Evolutionary conservation across 2,888 invertebrate species (phyloP).

Genomic region (Tromatobia lineatoria): DNA sequence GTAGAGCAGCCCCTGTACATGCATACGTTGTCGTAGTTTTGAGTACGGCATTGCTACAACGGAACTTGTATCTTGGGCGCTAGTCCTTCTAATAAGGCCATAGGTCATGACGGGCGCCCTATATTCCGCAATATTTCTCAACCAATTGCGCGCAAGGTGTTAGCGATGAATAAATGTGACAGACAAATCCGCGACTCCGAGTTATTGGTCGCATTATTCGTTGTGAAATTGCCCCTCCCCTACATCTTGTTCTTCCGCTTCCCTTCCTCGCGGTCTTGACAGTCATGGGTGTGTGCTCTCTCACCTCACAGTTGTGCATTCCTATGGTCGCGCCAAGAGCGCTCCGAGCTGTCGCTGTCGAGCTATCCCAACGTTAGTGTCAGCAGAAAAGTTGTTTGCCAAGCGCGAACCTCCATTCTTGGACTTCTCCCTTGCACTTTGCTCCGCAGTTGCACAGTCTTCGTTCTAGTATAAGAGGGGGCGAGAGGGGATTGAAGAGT

Average conservation of each 20-base stretch:
- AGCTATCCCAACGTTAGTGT: conserved; percentile 56
- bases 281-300: neutral
- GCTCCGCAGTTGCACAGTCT: neutral
- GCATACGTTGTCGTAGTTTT: neutral
- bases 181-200: conserved; percentile 73
- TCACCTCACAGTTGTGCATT: conserved; percentile 33
- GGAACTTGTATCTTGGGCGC: neutral
- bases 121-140: conserved; percentile 77
- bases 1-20: too few species aligned
- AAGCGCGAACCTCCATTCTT: conserved; percentile 21
- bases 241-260: neutral
- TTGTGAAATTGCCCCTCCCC: conserved; percentile 56
- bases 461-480: neutral
- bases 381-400: conserved; percentile 63
- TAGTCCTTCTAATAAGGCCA: conserved; percentile 76
- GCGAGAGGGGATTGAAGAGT: neutral
- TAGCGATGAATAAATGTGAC: conserved; percentile 76
- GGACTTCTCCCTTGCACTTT: neutral
- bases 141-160: conserved; percentile 75
- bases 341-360: conserved; percentile 22
- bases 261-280: neutral
- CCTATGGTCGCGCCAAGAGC: conserved; percentile 26
- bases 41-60: conserved; percentile 54
- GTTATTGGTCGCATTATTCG: conserved; percentile 77
- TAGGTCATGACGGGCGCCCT: conserved; percentile 71